Evolutionary conservation across 2,797 vertebrate species (phyloP), one percentile per base, ranked within the genome.

Genomic region (Xenopus petersii): DNA sequence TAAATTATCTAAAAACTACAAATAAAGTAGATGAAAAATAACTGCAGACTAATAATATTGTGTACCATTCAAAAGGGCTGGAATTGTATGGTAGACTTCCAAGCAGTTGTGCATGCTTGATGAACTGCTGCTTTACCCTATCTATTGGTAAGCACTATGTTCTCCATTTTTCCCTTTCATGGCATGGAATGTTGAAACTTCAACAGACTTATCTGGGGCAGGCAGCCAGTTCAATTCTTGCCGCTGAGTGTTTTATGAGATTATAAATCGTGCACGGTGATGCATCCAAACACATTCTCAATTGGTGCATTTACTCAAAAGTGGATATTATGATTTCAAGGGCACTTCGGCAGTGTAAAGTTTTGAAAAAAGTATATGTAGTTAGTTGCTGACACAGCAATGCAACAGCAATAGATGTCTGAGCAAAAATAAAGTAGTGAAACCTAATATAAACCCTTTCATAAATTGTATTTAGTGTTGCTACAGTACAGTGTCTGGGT

Each of bases 181-280:
- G 60, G 64, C 54, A 30, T 42, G 26, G 15, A 12, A 51, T 51
- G 49, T 51, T 61, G 56, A 67, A 71, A 46, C 42, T 59, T 15
- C 42, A 70, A 49, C 58, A 73, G 66, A 64, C 54, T 65, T 64
- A 59, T 69, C 21, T 61, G 61, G 71, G 71, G 66, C 76, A 78
- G 54, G 33, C 71, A 60, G 71, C 60, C 66, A 78, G 64, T 73
- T 64, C 16, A 58, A 68, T 33, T 62, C 65, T 51, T 78, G 70
- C 71, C 4, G 70, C 70, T 47, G 71, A 78, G 54, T 65, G 71
- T 65, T 78, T 78, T 78, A 78, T 78, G 55, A 54, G 65, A 65
- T 78, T 70, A 78, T 74, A 78, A 78, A 74, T 78, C 63, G 51
- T 73, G 71, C 47, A 60, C 74, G 54, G 71, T 56, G 71, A 73